These are phyloP conservation scores for Rhinogobio ventralis DNA, from an alignment of 2,797 vertebrate genomes.

Conservation along the genomic window DNA sequence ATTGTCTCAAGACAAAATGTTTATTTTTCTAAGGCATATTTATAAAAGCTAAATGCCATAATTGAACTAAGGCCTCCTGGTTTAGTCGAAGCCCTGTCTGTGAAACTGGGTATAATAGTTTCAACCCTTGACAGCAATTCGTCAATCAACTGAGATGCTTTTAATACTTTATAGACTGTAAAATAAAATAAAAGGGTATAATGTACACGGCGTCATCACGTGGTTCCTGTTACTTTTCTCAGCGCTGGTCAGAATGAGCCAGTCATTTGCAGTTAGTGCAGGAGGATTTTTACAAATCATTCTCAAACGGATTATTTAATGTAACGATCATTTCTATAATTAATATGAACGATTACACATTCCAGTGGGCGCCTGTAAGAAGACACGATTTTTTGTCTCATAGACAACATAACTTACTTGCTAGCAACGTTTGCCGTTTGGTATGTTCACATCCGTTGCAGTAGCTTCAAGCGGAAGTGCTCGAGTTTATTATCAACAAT, in stretches of 20 bases:
- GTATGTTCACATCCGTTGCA: neutral
- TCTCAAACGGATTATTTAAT: neutral
- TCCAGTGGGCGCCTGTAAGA: neutral
- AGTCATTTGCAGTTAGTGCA: neutral
- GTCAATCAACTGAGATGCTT: neutral
- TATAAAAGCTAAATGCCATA: no score
- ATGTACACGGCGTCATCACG: neutral
- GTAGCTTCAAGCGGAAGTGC: conserved; percentile 21
- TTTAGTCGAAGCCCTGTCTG: no score
- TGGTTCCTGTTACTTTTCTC: neutral
- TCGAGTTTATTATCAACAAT: conserved; percentile 5
- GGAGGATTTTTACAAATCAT: neutral
- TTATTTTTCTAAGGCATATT: no score
- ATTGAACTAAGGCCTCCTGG: no score
- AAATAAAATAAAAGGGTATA: no score
- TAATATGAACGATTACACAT: neutral
- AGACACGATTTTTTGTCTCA: neutral
- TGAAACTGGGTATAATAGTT: neutral
- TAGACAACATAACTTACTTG: no score
- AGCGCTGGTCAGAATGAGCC: neutral
- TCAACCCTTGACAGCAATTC: neutral
- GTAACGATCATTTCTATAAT: neutral
- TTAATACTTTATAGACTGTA: no score
- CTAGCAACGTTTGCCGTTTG: neutral
- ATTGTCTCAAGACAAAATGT: no score